Base-by-base conservation (phyloP, 2,888 invertebrate species). In the Camponotus fellah region DNA sequence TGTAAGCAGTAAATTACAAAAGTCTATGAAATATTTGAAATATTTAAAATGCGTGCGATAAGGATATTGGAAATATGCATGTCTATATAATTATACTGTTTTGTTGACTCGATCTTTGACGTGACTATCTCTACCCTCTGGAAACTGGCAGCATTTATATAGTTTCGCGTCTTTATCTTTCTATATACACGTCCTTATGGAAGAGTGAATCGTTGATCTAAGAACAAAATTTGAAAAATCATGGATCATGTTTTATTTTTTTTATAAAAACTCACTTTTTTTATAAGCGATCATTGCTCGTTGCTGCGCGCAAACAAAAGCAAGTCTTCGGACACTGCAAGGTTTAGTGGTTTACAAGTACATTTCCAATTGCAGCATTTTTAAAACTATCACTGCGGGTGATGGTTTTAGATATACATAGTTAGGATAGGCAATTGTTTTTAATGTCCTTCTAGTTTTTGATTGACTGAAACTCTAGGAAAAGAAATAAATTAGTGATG, bases 331-430 rank as follows among this genome's bases (percentile, higher is more conserved):
- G 69, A 46, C 17, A 64, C 74, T 74, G 68, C 43, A 43, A 64
- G 81, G 80, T 65, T 75, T 86, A 88, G 80, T 82, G 58, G 10
- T 84, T 77, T 80, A 72, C 68, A 74, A 64, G 71, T 83, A 88
- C 86, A 88, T 91, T 91, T 92, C 90, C 88, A 90, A 91, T 87
- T 88, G 79, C 80, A 88, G 92, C 91, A 92, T 93, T 53, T 49
- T 92, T 92, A 85, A 82, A 86, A 69, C 69, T 80, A 87, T 88
- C 83, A 37, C 85, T 72, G 85, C 83, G 86, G 86, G 86, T 90
- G 90, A 89, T 91, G 89, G 90, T 92, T 86, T 83, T 80, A 58
- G 26, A 56, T 75, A 79, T 66, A 77, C 9, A 53, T 65, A 85
- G 89, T 88, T 91, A 89, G 88, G 82, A 74, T 92, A 92, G 87